Base-by-base conservation (phyloP, 1,140 invertebrate species). In the Stegodyphus mimosarum region DNA sequence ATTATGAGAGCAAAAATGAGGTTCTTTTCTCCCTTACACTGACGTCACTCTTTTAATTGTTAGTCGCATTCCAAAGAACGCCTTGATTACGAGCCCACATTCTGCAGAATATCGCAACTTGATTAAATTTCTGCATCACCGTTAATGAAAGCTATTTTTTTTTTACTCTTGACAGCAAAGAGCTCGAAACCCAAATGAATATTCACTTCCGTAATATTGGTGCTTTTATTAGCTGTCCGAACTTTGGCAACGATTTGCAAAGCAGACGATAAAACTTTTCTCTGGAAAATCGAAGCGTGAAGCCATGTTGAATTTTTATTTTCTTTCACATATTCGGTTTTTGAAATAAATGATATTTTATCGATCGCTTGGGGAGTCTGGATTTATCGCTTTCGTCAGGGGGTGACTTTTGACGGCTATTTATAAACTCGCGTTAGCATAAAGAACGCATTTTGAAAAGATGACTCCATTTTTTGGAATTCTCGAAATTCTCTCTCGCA, bases 341-440 rank as follows among this genome's bases (percentile, higher is more conserved):
- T 75, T 77, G 53, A 77, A 63, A 77, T 77, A 67, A 67, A 77
- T 77, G 75, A 66, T 77, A 77, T 66, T 67, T 52, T 66, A 77
- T 77, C 75, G 75, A 77, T 66, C 18, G 49, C 18, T 49, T 7
- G 6, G 11, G n/a, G 15, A 33, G 17, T 52, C 73, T 51, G 52
- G 75, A 77, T 77, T 77, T 77, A 77, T 67, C 60, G 60, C 55
- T 13, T 77, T 77, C 75, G 55, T 77, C 75, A 77, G 75, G n/a
- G 52, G 63, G 33, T 77, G 75, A 77, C 75, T 77, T 77, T 66
- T 66, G 63, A 49, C 33, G 75, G 64, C 75, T 66, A 77, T 77
- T 77, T 77, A 77, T 77, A 77, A 77, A 67, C 49, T 77, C 75
- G 64, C 75, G 60, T 77, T 77, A 77, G 75, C 75, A 77, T 77